Conservation (phyloP, 2,888 invertebrate genomes). For the Brachyptera risi region DNA sequence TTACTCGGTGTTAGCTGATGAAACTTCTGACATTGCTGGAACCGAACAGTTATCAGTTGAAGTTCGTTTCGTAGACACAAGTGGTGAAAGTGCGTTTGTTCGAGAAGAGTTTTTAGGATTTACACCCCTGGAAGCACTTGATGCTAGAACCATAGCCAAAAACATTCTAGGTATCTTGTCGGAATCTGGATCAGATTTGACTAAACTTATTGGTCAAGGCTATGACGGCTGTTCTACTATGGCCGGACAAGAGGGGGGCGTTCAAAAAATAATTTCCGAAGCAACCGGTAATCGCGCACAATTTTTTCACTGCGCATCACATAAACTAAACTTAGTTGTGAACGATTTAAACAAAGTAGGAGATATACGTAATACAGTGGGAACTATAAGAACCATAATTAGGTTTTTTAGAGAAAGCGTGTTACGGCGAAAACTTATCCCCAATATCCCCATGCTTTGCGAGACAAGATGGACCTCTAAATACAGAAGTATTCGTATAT, state of each 20-base stretch:
- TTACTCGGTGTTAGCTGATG: constrained; percentile 37
- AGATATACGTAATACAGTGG: constrained; percentile 35
- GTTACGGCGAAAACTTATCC: constrained; percentile 30
- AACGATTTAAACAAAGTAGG: constrained; percentile 35
- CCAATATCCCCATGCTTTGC: constrained; percentile 20
- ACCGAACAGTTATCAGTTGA: constrained; percentile 39
- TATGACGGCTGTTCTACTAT: constrained; percentile 37
- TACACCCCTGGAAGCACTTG: constrained; percentile 24
- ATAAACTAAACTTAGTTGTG: constrained; percentile 35
- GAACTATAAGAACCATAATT: constrained; percentile 35
- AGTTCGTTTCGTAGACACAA: constrained; percentile 5
- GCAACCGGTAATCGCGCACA: constrained; percentile 10
- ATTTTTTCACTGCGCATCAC: constrained; percentile 34
- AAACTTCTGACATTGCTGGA: constrained; percentile 37
- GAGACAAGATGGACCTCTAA: constrained; percentile 32
- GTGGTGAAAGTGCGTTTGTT: background rate
- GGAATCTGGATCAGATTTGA: constrained; percentile 23
- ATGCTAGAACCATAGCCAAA: constrained; percentile 28
- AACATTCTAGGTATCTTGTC: constrained; percentile 29
- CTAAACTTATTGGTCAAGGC: constrained; percentile 34
- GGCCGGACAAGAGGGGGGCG: constrained; percentile 34
- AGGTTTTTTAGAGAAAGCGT: constrained; percentile 35
- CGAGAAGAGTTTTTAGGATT: constrained; percentile 30
- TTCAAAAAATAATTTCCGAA: constrained; percentile 28
- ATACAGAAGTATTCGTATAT: constrained; percentile 32